Conservation (phyloP, 2,113 vertebrate genomes). For the Ctenodactylus gundi region DNA sequence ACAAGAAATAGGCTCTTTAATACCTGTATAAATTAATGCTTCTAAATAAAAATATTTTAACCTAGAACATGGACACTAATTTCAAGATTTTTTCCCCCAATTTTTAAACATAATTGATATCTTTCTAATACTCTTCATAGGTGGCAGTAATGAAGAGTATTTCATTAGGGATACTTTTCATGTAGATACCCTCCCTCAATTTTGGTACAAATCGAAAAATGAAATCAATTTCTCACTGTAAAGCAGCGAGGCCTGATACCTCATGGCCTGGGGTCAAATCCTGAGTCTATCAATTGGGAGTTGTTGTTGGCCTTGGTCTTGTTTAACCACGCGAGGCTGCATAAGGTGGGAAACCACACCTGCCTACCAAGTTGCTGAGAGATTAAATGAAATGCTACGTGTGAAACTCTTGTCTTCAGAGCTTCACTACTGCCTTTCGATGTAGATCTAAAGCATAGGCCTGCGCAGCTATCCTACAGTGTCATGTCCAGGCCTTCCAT, state of each 20-base stretch:
- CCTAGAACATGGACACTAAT: neutral
- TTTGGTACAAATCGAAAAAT: neutral
- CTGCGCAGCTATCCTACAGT: too few relatives aligned
- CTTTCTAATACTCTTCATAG: neutral
- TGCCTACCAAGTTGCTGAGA: neutral
- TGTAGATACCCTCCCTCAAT: rapidly evolving
- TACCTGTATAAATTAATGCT: neutral
- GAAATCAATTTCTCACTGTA: neutral
- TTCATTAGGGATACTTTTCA: neutral
- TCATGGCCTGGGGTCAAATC: neutral
- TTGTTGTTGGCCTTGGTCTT: neutral
- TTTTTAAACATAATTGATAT: neutral
- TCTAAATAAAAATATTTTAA: neutral
- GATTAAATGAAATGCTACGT: neutral
- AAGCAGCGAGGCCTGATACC: neutral
- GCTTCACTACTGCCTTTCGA: too few relatives aligned
- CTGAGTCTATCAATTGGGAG: neutral
- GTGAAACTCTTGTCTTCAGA: neutral
- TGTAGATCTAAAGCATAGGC: too few relatives aligned
- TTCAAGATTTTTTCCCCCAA: neutral
- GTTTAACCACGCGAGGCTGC: neutral
- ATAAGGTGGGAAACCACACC: neutral
- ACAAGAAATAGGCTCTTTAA: neutral
- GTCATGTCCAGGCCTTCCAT: too few relatives aligned
- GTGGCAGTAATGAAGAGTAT: neutral